phyloP scores from a whole-genome alignment of 2,113 vertebrate species.

The Sterna hirundo region DNA sequence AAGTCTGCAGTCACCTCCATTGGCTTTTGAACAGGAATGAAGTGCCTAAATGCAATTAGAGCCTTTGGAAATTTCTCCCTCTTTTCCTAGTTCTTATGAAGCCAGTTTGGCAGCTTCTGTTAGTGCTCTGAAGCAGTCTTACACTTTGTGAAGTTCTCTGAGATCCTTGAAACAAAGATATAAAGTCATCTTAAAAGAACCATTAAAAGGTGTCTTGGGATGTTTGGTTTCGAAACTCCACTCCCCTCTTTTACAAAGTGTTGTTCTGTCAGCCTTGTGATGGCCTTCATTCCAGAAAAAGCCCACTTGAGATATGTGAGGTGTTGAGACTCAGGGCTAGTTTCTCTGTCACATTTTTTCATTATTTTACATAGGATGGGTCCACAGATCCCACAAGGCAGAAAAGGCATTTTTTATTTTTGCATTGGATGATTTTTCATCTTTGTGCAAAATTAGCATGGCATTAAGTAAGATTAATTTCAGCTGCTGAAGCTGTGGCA shows the following conservation, averaged over 20 bases:
- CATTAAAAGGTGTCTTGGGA: neutral
- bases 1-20: neutral
- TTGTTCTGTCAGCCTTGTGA: neutral
- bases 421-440: neutral
- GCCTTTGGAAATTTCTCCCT: neutral
- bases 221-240: neutral
- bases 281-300: neutral
- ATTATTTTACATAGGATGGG: neutral
- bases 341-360: neutral
- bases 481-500: neutral
- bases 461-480: conserved; percentile 10
- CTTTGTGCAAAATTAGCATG: neutral
- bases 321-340: neutral
- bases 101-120: neutral
- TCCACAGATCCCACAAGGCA: neutral
- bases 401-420: neutral
- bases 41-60: neutral
- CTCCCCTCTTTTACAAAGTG: neutral
- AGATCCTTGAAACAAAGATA: neutral
- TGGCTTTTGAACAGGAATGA: neutral
- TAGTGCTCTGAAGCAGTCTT: neutral
- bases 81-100: neutral
- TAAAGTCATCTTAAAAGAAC: neutral
- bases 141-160: neutral
- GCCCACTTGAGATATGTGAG: neutral